These are phyloP conservation scores for Dicerorhinus sumatrensis DNA, from an alignment of 2,113 vertebrate species.

Conservation along the genomic window DNA sequence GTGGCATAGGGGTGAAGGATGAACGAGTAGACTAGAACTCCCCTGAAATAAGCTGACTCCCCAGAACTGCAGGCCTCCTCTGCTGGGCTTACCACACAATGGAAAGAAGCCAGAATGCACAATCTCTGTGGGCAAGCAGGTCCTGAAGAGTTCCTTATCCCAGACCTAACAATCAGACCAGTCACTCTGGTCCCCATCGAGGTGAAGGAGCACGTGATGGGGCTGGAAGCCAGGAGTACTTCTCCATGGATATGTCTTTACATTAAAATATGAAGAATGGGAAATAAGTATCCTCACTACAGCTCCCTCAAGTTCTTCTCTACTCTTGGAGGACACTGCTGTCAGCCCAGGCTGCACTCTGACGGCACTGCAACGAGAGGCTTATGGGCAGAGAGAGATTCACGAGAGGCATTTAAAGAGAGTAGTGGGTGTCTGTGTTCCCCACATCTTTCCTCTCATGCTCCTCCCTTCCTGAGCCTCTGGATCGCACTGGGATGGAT, in stretches of 20 bases:
- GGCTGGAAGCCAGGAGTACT: not conserved
- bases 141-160: not conserved
- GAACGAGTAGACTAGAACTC: not conserved
- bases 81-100: not conserved
- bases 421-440: not conserved
- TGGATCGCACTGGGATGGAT: conserved; percentile 1
- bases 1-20: fast-evolving
- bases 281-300: not conserved
- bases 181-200: not conserved
- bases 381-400: not conserved
- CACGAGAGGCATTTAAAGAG: not conserved
- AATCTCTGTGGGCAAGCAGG: not conserved
- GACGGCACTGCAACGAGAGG: not conserved
- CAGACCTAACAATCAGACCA: not conserved
- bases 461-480: conserved; percentile 15
- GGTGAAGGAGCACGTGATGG: not conserved
- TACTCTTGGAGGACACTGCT: not conserved
- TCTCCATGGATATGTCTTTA: not conserved
- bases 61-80: not conserved
- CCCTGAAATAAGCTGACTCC: not conserved
- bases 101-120: not conserved
- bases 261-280: not conserved
- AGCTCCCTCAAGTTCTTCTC: not conserved
- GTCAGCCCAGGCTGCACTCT: not conserved
- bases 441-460: not conserved